Conservation (phyloP, 35 echinoderm and acorn worm genomes). For the Heliocidaris erythrogramma region DNA sequence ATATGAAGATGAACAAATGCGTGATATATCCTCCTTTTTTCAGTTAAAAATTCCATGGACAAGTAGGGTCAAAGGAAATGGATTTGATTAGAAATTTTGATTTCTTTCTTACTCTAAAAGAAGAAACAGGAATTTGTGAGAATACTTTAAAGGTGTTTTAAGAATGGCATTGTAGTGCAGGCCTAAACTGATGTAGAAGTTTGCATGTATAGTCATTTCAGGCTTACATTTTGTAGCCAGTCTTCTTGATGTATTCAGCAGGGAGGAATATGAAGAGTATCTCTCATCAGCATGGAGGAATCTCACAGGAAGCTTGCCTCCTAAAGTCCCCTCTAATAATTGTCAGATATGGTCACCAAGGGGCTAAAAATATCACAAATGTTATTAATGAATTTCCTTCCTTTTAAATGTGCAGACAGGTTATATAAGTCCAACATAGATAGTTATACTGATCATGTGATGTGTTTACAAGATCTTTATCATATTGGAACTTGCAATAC, state of each 20-base stretch:
- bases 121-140: too few relatives aligned
- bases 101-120: too few relatives aligned
- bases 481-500: neutral
- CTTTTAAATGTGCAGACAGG: neutral
- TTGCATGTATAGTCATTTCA: too few relatives aligned
- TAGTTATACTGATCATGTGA: neutral
- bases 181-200: too few relatives aligned
- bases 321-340: slow-evolving; percentile 6
- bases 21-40: too few relatives aligned
- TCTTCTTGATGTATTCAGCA: neutral
- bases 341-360: slow-evolving; percentile 9
- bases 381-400: slow-evolving; percentile 13
- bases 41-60: too few relatives aligned
- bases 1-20: too few relatives aligned
- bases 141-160: too few relatives aligned
- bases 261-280: neutral
- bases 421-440: neutral
- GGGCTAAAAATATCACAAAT: slow-evolving; percentile 4
- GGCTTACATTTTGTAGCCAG: too few relatives aligned
- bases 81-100: too few relatives aligned
- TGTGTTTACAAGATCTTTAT: neutral
- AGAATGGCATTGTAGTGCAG: too few relatives aligned
- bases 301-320: neutral
- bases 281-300: neutral
- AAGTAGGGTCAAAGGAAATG: too few relatives aligned